Evolutionary conservation across 2,113 vertebrate genomes (phyloP).

Genomic region (Coturnix japonica): DNA sequence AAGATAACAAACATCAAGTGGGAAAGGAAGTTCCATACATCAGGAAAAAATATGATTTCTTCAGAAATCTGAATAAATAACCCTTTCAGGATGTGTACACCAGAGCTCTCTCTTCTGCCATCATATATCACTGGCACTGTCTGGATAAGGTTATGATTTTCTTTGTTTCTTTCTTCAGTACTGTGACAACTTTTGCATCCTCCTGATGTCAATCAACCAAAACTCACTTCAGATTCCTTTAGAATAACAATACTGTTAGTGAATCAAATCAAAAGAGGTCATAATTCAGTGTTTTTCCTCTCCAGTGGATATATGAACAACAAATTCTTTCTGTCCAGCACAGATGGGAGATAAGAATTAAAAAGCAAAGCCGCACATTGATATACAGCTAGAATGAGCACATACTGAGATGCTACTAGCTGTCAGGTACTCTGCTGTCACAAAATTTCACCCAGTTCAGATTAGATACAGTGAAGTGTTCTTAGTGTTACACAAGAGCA

Average conservation of each 20-base stretch:
- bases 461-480: background rate
- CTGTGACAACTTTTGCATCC: slow-evolving; percentile 18
- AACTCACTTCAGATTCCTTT: slow-evolving; percentile 63
- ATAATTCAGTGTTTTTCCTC: slow-evolving; percentile 43
- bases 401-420: background rate
- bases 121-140: background rate
- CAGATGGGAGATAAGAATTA: background rate
- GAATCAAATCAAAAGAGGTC: slow-evolving; percentile 59
- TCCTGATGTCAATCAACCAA: slow-evolving; percentile 43
- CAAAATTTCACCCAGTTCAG: background rate
- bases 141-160: background rate
- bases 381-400: background rate
- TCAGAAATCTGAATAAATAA: background rate
- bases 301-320: slow-evolving; percentile 43
- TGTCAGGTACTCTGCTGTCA: background rate
- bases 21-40: background rate
- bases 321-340: slow-evolving; percentile 25
- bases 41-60: background rate
- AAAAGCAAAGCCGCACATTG: background rate
- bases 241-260: slow-evolving; percentile 66
- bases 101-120: background rate
- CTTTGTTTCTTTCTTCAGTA: slow-evolving; percentile 32
- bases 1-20: background rate
- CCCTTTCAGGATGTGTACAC: background rate
- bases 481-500: fast-evolving